Evolutionary conservation across 1,140 invertebrate genomes (phyloP), one percentile per base, ranked within the genome.

Genomic region (Panulirus ornatus): DNA sequence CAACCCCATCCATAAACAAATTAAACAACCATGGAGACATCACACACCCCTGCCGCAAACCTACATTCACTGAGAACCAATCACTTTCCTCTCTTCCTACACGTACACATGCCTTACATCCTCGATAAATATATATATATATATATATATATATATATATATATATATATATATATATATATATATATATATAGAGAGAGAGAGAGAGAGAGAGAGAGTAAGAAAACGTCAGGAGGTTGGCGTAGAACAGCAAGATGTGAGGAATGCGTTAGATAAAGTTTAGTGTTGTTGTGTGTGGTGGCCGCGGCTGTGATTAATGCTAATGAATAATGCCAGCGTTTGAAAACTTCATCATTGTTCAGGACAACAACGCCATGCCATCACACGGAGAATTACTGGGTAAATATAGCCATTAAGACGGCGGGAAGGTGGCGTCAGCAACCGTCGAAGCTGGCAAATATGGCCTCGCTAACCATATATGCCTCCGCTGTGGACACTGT

Each of bases 321-420:
- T 76, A 38, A 76, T 76, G 73, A 76, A 76, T 76, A 76, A 76
- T 76, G 40, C 73, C 73, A 34, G 38, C 42, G 73, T 76, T 27
- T 76, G 73, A 76, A 76, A 76, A 76, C 73, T 76, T 47, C 38
- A 76, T 76, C 44, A 76, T 42, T 76, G 73, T 76, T 27, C 73
- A 8, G 73, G 44, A 76, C 73, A 76, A 44, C 73, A 76, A 40
- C 11, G 38, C n/a, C n/a, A n/a, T n/a, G 73, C 73, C 73, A 27
- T 76, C 73, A 40, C n/a, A 76, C 73, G 27, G 40, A 76, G 40
- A 47, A 76, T 76, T 38, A 76, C 73, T 76, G 42, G 44, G 73
- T 76, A 76, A 76, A 76, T 76, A 66, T 66, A 11, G 58, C 58
- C 58, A 66, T 66, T 66, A 66, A 11, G 3, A 27, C 0, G 30